A percentile compares a stretch with the other conserved stretches of the same genome.
phyloP scores from a whole-genome alignment of 2,797 vertebrate genomes.

The Cryptoprocta ferox region DNA sequence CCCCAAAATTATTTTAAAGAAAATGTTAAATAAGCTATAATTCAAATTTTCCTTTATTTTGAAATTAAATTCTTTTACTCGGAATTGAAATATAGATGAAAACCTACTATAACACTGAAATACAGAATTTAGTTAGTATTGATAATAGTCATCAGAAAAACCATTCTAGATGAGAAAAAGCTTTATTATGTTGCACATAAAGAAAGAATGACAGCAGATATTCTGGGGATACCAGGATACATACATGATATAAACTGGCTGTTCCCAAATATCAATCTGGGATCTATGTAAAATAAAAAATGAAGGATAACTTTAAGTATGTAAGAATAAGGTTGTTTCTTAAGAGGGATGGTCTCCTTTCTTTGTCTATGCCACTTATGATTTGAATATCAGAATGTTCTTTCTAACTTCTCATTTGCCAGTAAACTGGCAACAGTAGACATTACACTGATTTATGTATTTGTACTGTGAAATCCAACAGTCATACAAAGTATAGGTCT shows the following conservation, averaged over 20 bases:
- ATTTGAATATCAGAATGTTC: background rate
- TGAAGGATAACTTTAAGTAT: background rate
- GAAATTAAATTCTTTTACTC: constrained; percentile 1
- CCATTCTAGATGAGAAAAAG: background rate
- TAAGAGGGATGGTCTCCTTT: background rate
- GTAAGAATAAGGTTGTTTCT: background rate
- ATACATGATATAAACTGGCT: background rate
- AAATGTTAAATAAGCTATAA: background rate
- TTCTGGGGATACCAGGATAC: background rate
- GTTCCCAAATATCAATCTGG: background rate
- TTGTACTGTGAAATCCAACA: background rate
- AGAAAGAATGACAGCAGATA: background rate
- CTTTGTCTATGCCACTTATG: background rate
- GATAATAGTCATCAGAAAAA: constrained; percentile 5
- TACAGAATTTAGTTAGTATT: background rate
- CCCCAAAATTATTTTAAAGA: background rate
- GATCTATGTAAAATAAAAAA: constrained; percentile 24
- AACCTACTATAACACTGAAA: background rate
- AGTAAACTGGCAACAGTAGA: background rate
- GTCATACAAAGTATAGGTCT: background rate
- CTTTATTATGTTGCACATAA: background rate
- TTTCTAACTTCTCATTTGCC: background rate
- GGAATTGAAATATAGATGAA: background rate
- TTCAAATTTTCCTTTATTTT: constrained; percentile 1
- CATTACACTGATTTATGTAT: background rate